Evolutionary conservation across 1,140 invertebrate genomes (phyloP), one percentile per base, ranked within the genome.

Genomic region (Marisa cornuarietis): DNA sequence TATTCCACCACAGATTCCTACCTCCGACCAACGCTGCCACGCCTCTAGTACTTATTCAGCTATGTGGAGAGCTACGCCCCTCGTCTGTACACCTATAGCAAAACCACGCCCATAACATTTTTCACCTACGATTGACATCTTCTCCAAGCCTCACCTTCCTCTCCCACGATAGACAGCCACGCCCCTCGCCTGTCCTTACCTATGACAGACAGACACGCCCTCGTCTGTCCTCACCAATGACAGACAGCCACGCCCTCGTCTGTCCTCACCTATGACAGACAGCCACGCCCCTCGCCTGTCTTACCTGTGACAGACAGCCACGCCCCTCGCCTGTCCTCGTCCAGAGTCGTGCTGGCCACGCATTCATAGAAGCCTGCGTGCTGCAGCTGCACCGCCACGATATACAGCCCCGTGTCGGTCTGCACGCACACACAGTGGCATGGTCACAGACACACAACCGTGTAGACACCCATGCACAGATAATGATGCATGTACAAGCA

Each of bases 271-370:
- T 18, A 58, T 18, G 8, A 97, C 90, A 83, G 96, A 95, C 5
- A 99, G 91, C 76, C 94, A 92, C 52, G 96, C 96, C 83, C 93
- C 92, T 68, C 95, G 96, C 87, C 95, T 94, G 88, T 96, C 96
- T 9, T 5, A 42, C 31, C 91, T 91, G 31, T 97, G n/a, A 99
- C 96, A 83, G 96, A 95, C 6, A 99, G 91, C 76, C 94, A 92
- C 52, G 96, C 96, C 83, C 93, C 92, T 68, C 95, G 96, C 87
- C 95, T 94, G 88, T 96, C 96, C 9, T 91, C 91, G 31, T 97
- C 97, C 78, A 88, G 78, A 76, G 94, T 92, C 90, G 99, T 99
- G 80, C 94, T 93, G 0, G 96, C 97, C 31, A 93, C 93, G 90
- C 97, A 99, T 62, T 82, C 83, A 79, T 90, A 91, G 6, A 81